A percentile compares a stretch with the other conserved stretches of the same genome.
Evolutionary conservation across 1,140 invertebrate species (phyloP).

Genomic region (Microplitis mediator): DNA sequence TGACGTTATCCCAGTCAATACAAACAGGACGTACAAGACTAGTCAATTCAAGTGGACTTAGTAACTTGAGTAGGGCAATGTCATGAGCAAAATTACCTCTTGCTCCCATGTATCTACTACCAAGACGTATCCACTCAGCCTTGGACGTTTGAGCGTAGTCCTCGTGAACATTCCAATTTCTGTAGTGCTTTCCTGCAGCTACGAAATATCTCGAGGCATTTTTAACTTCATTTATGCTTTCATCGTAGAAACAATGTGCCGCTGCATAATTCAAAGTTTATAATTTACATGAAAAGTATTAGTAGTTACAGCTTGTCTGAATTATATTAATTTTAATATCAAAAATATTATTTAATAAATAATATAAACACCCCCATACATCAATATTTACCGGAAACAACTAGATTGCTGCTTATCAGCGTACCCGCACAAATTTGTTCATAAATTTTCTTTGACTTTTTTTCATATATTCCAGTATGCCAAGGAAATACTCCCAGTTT

Average conservation of each 20-base stretch:
- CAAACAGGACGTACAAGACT: slow-evolving; percentile 54
- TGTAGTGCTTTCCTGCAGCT: slow-evolving; percentile 56
- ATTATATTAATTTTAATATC: too few species aligned
- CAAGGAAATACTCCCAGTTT: slow-evolving; percentile 62
- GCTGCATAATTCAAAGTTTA: slow-evolving; percentile 36
- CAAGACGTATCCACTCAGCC: slow-evolving; percentile 37
- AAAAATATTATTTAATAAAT: not conserved
- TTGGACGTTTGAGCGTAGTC: slow-evolving; percentile 48
- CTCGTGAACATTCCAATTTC: slow-evolving; percentile 43
- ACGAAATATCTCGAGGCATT: slow-evolving; percentile 44
- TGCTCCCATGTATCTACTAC: slow-evolving; percentile 32
- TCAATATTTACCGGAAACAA: slow-evolving; percentile 44
- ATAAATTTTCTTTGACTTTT: slow-evolving; percentile 33
- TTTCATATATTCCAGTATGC: slow-evolving; percentile 65
- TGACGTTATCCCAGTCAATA: slow-evolving; percentile 54
- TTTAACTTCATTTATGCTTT: slow-evolving; percentile 32
- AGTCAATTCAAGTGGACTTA: slow-evolving; percentile 44
- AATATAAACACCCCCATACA: slow-evolving; percentile 39
- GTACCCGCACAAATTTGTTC: slow-evolving; percentile 63
- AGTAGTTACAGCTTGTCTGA: too few species aligned
- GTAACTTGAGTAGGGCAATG: slow-evolving; percentile 50
- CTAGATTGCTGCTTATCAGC: slow-evolving; percentile 49
- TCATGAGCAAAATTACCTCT: slow-evolving; percentile 51
- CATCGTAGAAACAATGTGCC: slow-evolving; percentile 62
- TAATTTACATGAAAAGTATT: not conserved